Conservation (phyloP, 2,113 vertebrate species). For the Melospiza georgiana region DNA sequence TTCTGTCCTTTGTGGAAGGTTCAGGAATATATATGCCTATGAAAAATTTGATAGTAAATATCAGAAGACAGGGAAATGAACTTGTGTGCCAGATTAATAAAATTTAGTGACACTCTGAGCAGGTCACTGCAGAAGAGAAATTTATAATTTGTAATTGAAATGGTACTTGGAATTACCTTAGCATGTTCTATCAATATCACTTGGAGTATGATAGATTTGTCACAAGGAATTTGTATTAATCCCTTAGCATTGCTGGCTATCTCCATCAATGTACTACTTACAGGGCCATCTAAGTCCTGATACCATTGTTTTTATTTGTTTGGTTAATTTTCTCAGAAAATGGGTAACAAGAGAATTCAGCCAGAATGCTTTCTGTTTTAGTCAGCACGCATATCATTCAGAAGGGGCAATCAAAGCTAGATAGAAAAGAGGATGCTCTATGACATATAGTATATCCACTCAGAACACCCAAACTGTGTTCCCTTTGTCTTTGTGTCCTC, state of each 20-base stretch:
- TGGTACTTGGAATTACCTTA: background rate
- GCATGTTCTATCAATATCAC: background rate
- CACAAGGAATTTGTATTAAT: background rate
- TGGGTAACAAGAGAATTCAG: background rate
- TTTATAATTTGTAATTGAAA: slow-evolving; percentile 7
- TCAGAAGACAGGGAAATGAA: background rate
- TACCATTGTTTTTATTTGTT: background rate
- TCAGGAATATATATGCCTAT: background rate
- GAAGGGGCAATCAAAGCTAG: background rate
- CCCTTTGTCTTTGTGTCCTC: background rate
- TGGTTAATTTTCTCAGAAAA: background rate
- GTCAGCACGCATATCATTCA: background rate
- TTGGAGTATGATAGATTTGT: background rate
- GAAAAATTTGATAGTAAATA: background rate
- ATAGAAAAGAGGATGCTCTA: background rate
- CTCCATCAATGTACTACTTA: background rate
- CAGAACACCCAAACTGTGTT: background rate
- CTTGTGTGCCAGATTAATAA: background rate
- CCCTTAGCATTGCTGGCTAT: background rate
- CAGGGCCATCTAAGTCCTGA: background rate
- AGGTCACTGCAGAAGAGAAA: background rate
- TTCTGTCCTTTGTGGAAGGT: background rate
- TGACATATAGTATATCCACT: background rate
- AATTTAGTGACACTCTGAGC: background rate
- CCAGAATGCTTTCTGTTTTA: background rate